Evolutionary conservation across 2,797 vertebrate genomes (phyloP), one percentile per base, ranked within the genome.

Genomic region (Chaetodon trifasciatus): DNA sequence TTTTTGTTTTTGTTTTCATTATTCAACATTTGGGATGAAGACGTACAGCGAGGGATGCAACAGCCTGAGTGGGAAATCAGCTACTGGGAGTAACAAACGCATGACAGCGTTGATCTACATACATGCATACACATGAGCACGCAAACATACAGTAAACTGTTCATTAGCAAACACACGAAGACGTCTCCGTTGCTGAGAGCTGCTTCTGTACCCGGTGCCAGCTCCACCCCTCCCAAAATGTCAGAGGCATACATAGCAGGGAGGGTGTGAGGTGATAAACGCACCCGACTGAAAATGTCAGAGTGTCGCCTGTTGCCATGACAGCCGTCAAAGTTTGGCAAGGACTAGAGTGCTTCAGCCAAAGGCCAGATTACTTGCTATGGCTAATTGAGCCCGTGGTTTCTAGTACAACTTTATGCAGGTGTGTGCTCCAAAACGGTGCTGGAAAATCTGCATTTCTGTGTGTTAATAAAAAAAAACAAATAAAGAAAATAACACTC

Each of bases 291-390:
- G 90, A 88, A 94, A 95, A 96, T 94, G 94, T 95, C 91, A 93
- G 78, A 69, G 90, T 91, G 92, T 93, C 89, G 90, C 81, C 56
- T 44, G 92, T 94, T 94, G 87, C 92, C 93, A 93, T 93, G 92
- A 92, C 92, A 92, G 91, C 92, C 73, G 63, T 80, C 72, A 88
- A 93, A 91, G 88, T 94, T 93, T 95, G 92, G 93, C 94, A 88
- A 86, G 66, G 82, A 73, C 73, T 74, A 32, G 76, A 85, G 86
- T 67, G 82, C 78, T 83, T 82, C 84, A 78, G 89, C 90, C 86
- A 95, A 95, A 95, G 93, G 94, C 88, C 93, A 93, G 79, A 91
- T 89, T 83, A 87, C 88, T 89, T 81, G 73, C 83, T 78, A 79
- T 77, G 71, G 71, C 85, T 94, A 93, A 93, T 91, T 92, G 88